Conservation (phyloP, 2,113 vertebrate species). For the Marcusenius ussheri region DNA sequence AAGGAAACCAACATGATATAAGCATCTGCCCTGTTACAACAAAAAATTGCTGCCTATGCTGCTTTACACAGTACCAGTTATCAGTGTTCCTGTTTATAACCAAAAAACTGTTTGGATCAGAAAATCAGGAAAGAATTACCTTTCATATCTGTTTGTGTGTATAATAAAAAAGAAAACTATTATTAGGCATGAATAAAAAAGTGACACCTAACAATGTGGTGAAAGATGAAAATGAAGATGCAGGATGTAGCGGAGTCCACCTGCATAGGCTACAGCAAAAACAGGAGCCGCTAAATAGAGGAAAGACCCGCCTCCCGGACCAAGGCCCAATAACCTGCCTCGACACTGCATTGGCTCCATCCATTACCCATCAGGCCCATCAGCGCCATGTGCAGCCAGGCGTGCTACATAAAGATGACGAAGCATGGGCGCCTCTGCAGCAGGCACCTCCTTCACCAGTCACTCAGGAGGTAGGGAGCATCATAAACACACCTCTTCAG, state of each 20-base stretch:
- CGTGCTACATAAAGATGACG: constrained; percentile 16
- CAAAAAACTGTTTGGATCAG: not conserved
- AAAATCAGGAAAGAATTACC: not conserved
- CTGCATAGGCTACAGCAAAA: no score
- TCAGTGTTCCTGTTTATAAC: not conserved
- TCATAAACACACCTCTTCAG: not conserved
- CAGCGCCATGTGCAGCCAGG: not conserved
- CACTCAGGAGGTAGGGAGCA: not conserved
- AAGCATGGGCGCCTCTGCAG: not conserved
- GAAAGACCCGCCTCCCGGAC: not conserved
- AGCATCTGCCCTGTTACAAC: not conserved
- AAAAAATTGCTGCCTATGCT: not conserved
- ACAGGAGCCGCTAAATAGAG: not conserved
- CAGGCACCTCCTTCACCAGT: not conserved
- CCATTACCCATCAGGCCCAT: constrained; percentile 18
- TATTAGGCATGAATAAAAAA: not conserved
- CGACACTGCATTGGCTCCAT: not conserved
- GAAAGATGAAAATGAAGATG: not conserved
- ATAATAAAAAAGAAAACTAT: not conserved
- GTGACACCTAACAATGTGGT: not conserved
- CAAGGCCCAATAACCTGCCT: constrained; percentile 16
- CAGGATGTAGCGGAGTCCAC: not conserved
- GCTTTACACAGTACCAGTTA: not conserved
- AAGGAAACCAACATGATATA: not conserved
- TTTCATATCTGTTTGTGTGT: not conserved